Conservation (phyloP, 35 echinoderm and acorn worm species). For the Apostichopus japonicus region DNA sequence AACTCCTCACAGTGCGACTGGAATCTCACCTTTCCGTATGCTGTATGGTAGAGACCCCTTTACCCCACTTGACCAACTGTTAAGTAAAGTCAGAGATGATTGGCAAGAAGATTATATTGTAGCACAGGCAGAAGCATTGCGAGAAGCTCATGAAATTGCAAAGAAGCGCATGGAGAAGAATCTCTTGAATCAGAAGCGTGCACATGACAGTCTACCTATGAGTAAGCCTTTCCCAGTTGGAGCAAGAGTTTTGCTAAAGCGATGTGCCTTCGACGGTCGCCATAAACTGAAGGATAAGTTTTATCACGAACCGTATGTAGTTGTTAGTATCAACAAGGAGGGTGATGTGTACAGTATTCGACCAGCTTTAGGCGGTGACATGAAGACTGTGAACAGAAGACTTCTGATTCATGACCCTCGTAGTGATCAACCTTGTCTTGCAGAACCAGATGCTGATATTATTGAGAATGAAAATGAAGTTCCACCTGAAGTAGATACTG, state of each 20-base stretch:
- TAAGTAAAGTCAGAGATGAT: not conserved
- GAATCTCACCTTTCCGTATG: not conserved
- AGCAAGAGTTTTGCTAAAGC: not conserved
- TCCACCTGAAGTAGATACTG: not conserved
- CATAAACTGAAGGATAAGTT: slow-evolving; percentile 51
- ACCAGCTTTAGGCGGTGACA: slow-evolving; percentile 24
- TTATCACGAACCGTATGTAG: not conserved
- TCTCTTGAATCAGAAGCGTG: not conserved
- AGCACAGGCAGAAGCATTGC: not conserved
- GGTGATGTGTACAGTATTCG: slow-evolving; percentile 48
- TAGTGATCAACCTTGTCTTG: not conserved
- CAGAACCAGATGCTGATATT: not conserved
- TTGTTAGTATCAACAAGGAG: slow-evolving; percentile 6
- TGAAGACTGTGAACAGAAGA: slow-evolving; percentile 21
- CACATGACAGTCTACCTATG: not conserved
- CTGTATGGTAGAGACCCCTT: not conserved
- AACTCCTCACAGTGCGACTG: slow-evolving; percentile 27
- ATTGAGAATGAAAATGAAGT: not conserved
- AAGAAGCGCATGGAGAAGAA: not conserved
- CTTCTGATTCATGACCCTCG: slow-evolving; percentile 21
- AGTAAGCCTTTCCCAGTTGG: not conserved
- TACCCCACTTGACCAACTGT: not conserved
- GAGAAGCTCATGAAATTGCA: not conserved
- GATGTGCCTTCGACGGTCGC: slow-evolving; percentile 23
- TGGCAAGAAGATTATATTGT: not conserved